These are phyloP conservation scores for Dynastes hyllus DNA, from an alignment of 2,888 invertebrate genomes.

Conservation along the genomic window DNA sequence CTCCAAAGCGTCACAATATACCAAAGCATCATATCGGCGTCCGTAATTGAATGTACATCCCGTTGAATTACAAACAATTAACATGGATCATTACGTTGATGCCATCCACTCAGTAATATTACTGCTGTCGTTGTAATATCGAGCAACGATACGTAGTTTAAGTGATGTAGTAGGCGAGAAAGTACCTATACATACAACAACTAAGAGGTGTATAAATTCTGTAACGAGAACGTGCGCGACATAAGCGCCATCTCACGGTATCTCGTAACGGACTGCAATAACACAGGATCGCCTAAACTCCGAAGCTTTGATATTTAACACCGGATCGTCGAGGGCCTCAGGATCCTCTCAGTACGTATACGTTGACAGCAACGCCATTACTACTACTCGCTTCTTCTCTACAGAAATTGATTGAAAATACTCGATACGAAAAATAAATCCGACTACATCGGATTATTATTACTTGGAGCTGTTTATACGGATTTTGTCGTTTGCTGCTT, in stretches of 20 bases:
- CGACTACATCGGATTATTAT: slow-evolving; percentile 23
- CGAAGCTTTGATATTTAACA: slow-evolving; percentile 50
- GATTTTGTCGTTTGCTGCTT: neutral
- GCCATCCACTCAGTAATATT: slow-evolving; percentile 7
- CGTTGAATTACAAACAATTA: slow-evolving; percentile 38
- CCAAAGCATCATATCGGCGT: slow-evolving; percentile 15
- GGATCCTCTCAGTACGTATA: slow-evolving; percentile 16
- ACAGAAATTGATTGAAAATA: slow-evolving; percentile 39
- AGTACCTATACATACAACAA: neutral
- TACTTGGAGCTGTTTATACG: slow-evolving; percentile 6
- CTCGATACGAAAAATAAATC: slow-evolving; percentile 35
- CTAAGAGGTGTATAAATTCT: slow-evolving; percentile 53
- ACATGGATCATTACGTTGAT: slow-evolving; percentile 19
- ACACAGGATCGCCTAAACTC: slow-evolving; percentile 54
- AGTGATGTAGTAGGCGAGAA: neutral
- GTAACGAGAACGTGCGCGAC: slow-evolving; percentile 58
- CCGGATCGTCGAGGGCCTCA: slow-evolving; percentile 46
- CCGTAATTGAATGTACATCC: slow-evolving; percentile 43
- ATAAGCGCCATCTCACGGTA: slow-evolving; percentile 38
- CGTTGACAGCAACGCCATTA: slow-evolving; percentile 17
- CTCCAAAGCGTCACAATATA: neutral
- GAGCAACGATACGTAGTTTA: slow-evolving; percentile 26
- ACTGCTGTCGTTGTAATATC: slow-evolving; percentile 17
- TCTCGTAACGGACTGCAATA: slow-evolving; percentile 58
- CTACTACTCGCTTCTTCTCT: slow-evolving; percentile 19